Base-by-base conservation (phyloP, 23 tunicate species). In the Phallusia fumigata region DNA sequence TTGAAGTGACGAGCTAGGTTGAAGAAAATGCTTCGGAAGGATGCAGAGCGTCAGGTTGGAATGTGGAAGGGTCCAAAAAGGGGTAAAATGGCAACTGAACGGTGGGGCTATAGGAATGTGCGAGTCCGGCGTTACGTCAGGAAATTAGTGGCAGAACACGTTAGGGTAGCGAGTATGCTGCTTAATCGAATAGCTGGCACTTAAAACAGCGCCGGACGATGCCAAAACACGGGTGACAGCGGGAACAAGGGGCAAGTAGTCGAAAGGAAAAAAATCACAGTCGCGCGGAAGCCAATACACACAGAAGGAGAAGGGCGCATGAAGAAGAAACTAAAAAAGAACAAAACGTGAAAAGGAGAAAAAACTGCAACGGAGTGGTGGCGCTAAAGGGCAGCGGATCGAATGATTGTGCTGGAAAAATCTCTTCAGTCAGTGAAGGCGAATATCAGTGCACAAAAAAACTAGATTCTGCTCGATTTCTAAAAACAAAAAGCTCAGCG, bases 381-480 rank as follows among this genome's bases (percentile, higher is more conserved):
- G 69, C 69, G 69, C 69, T 58, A 58, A 58, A 58, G 69, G 69
- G 69, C 69, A 58, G 69, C 69, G 26, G 69, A 21, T 58, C 69
- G 69, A 58, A 58, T 58, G 69, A 58, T 58, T 58, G 69, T 58
- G 69, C 69, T 22, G 69, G 69, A 22, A 58, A 58, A 58, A 6
- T 13, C 16, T 13, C 16, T 58, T 58, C 2, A 21, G 28, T 58
- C 69, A 58, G 69, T 22, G 28, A 58, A 24, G 69, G 69, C 69
- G 3, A 58, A 58, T 21, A 58, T 58, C 15, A 58, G 69, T 24
- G 69, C 69, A 13, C 26, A 13, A 24, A 24, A 51, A 24, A 58
- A 58, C 26, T 58, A 58, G 26, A 24, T 58, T 24, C 69, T 21
- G 28, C 69, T 58, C 28, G 13, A 16, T 22, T 11, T 22, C 26